A percentile compares a stretch with the other conserved stretches of the same genome.
Evolutionary conservation across 2,888 invertebrate species (phyloP).

Genomic region (Mesoligia furuncula): DNA sequence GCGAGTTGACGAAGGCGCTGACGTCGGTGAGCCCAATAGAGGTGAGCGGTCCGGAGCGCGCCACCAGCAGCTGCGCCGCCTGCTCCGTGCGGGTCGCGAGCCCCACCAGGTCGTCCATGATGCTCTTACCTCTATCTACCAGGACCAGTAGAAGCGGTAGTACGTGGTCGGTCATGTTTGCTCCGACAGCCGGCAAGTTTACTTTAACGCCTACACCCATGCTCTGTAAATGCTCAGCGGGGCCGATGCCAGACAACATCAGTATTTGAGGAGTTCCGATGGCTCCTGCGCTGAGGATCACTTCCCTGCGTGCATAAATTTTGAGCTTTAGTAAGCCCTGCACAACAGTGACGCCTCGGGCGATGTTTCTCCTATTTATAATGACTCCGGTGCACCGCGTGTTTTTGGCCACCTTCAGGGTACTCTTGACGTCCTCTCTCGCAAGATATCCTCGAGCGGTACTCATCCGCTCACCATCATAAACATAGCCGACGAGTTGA

Average conservation of each 20-base stretch:
- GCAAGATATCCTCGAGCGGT: constrained; percentile 77
- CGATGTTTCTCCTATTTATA: constrained; percentile 70
- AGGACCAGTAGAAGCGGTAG: constrained; percentile 70
- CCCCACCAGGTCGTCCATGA: constrained; percentile 35
- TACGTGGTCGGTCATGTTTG: constrained; percentile 77
- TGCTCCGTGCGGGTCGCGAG: constrained; percentile 47
- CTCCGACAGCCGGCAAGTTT: constrained; percentile 77
- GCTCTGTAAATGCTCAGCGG: constrained; percentile 70
- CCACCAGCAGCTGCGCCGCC: constrained; percentile 62
- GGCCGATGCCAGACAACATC: constrained; percentile 81
- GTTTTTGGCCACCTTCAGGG: constrained; percentile 72
- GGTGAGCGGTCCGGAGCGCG: constrained; percentile 71
- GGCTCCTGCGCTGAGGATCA: constrained; percentile 80
- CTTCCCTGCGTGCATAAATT: constrained; percentile 75
- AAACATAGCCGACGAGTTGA: constrained; percentile 73
- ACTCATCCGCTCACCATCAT: constrained; percentile 76
- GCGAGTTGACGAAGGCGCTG: constrained; percentile 73
- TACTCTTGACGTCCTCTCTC: constrained; percentile 66
- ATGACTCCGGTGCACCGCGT: constrained; percentile 76
- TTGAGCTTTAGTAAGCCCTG: constrained; percentile 53
- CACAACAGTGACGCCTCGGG: constrained; percentile 73
- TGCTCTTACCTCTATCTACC: constrained; percentile 65
- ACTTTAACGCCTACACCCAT: constrained; percentile 71
- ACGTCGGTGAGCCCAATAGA: constrained; percentile 78
- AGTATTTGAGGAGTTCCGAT: constrained; percentile 79